Conservation (phyloP, 2,113 vertebrate genomes). For the Microcebus lehilahytsara region DNA sequence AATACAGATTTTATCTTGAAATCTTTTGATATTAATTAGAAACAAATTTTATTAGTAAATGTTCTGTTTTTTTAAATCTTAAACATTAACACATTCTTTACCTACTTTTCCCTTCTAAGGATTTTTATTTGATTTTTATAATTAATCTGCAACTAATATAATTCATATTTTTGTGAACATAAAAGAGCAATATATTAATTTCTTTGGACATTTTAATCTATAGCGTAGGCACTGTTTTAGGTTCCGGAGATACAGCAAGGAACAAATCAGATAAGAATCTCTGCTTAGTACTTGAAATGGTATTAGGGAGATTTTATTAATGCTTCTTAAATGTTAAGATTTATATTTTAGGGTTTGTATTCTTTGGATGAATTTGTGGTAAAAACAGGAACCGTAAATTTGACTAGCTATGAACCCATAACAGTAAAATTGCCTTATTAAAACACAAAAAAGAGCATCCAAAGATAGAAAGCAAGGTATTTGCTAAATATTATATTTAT, state of each 20-base stretch:
- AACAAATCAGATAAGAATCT: too few relatives aligned
- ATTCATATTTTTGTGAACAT: slow-evolving; percentile 24
- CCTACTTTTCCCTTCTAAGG: neutral
- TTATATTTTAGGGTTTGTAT: neutral
- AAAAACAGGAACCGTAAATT: neutral
- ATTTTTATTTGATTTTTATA: slow-evolving; percentile 17
- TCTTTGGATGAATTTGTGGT: neutral
- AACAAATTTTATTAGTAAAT: neutral
- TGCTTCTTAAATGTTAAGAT: neutral
- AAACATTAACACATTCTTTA: neutral
- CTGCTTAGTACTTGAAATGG: neutral
- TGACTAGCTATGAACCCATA: neutral
- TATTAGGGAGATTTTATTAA: neutral
- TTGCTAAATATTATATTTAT: slow-evolving; percentile 49
- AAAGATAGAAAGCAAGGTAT: neutral
- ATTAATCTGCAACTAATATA: neutral
- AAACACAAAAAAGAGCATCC: neutral
- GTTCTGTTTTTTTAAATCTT: neutral
- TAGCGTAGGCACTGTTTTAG: too few relatives aligned
- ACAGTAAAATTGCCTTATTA: neutral
- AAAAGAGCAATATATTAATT: neutral
- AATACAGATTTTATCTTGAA: neutral
- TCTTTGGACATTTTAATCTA: neutral
- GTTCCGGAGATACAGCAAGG: too few relatives aligned
- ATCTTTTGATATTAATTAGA: neutral